phyloP scores from a whole-genome alignment of 2,797 vertebrate species.

The Pseudotriccus pelzelni region DNA sequence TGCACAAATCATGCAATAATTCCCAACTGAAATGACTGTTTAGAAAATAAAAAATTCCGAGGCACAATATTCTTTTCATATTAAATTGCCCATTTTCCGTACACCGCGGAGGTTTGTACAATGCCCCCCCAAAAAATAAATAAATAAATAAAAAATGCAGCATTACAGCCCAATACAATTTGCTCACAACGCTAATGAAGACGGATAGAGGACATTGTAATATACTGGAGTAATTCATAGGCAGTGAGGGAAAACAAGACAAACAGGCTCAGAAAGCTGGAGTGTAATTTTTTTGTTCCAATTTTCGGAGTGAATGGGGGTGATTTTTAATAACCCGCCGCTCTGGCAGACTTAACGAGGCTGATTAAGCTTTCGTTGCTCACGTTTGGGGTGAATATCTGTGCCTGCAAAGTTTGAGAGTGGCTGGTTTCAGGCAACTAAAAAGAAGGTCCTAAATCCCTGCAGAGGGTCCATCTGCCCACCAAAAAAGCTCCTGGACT shows the following conservation, averaged over 20 bases:
- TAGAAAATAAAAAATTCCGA: conserved; percentile 77
- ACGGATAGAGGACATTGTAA: conserved; percentile 68
- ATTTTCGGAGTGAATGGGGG: conserved; percentile 51
- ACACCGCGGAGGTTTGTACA: conserved; percentile 66
- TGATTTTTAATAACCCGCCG: conserved; percentile 67
- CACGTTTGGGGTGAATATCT: background rate
- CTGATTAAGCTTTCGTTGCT: conserved; percentile 52
- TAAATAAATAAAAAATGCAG: background rate
- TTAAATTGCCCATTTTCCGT: conserved; percentile 81
- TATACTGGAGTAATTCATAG: conserved; percentile 64
- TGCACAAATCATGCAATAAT: conserved; percentile 79
- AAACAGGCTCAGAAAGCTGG: conserved; percentile 41
- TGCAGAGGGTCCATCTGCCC: background rate
- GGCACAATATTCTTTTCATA: conserved; percentile 77
- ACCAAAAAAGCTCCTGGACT: background rate
- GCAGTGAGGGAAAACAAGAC: conserved; percentile 40
- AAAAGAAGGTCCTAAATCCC: background rate
- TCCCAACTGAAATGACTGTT: conserved; percentile 80
- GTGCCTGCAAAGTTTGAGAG: conserved; percentile 32
- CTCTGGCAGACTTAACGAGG: conserved; percentile 49
- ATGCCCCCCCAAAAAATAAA: conserved; percentile 22
- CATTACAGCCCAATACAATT: conserved; percentile 66
- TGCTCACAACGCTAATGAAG: conserved; percentile 76
- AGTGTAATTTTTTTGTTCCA: conserved; percentile 65
- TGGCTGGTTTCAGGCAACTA: background rate